These are phyloP conservation scores for Sarcophaga rosellei DNA, from an alignment of 2,888 invertebrate species.

Conservation along the genomic window DNA sequence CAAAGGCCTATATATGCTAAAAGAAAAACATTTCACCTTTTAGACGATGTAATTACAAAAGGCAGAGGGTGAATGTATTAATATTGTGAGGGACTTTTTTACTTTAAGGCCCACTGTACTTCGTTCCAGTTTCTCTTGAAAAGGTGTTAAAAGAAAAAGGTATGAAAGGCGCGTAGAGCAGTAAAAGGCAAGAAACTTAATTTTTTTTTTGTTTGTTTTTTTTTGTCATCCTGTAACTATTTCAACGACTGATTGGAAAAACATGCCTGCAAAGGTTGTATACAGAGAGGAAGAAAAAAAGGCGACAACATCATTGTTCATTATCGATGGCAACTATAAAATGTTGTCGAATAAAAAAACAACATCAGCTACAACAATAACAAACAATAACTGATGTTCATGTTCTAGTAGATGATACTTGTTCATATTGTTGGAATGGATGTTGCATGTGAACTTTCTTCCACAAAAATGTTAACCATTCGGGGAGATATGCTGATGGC, in stretches of 20 bases:
- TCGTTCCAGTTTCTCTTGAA: no score
- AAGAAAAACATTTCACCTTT: no score
- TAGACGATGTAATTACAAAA: no score
- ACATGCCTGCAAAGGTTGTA: conserved; percentile 22
- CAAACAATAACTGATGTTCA: conserved; percentile 16
- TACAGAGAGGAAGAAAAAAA: neutral
- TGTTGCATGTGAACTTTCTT: neutral
- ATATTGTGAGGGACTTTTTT: no score
- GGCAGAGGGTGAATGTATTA: no score
- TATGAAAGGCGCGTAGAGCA: no score
- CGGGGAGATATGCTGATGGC: neutral
- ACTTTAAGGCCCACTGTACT: no score
- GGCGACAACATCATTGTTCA: conserved; percentile 46
- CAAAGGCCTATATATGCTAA: no score
- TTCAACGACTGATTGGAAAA: neutral
- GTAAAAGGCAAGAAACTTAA: no score
- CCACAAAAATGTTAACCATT: neutral
- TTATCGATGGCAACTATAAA: conserved; percentile 44
- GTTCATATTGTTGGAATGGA: neutral
- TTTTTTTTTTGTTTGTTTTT: no score
- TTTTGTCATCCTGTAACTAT: neutral
- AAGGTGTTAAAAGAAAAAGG: no score
- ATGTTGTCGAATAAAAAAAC: conserved; percentile 44
- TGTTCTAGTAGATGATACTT: neutral
- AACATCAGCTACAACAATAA: neutral